Evolutionary conservation across 2,797 vertebrate species (phyloP).

Genomic region (Morus bassanus): DNA sequence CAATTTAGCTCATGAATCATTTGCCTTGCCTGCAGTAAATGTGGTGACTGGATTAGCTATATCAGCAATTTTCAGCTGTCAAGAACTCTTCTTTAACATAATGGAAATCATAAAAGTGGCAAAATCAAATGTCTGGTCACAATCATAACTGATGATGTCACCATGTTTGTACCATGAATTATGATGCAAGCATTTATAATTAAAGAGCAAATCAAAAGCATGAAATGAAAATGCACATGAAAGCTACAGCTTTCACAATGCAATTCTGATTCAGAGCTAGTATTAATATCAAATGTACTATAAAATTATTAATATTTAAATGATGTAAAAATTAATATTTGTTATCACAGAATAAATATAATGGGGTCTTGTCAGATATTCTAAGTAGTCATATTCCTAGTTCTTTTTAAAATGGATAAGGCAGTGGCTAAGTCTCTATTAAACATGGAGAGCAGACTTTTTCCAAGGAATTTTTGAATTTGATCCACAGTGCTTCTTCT

Average conservation of each 20-base stretch:
- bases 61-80: background rate
- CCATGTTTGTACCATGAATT: background rate
- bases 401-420: background rate
- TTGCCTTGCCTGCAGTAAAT: background rate
- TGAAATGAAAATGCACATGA: background rate
- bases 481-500: background rate
- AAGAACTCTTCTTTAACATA: background rate
- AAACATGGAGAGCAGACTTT: background rate
- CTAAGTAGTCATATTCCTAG: background rate
- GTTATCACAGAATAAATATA: background rate
- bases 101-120: background rate
- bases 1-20: background rate
- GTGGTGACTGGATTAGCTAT: background rate
- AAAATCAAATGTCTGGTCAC: background rate
- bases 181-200: background rate
- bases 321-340: background rate
- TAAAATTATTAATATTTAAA: background rate
- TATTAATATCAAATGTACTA: background rate
- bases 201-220: background rate
- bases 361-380: background rate
- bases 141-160: background rate
- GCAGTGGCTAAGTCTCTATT: background rate
- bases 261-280: background rate
- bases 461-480: background rate
- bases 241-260: background rate